Conservation (phyloP, 2,797 vertebrate genomes). For the Hylomyscus alleni region DNA sequence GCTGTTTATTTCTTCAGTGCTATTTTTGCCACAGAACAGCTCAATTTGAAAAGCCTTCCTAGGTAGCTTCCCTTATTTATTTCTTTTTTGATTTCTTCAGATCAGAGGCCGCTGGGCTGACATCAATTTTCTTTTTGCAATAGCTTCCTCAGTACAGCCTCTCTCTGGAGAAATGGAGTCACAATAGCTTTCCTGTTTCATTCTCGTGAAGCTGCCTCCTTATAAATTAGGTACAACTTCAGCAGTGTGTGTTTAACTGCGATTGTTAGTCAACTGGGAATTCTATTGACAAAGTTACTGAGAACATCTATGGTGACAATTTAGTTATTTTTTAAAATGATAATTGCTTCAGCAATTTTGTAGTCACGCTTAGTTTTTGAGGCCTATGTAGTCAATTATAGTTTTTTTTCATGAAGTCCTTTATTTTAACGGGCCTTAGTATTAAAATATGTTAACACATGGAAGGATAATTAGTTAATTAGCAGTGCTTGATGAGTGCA, state of each 20-base stretch:
- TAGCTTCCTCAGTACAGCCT: conserved; percentile 33
- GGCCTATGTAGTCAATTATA: conserved; percentile 33
- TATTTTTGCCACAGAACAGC: conserved; percentile 41
- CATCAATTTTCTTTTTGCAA: conserved; percentile 69
- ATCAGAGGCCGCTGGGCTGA: conserved; percentile 52
- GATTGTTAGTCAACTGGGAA: conserved; percentile 71
- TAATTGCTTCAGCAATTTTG: conserved; percentile 71
- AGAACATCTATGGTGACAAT: conserved; percentile 58
- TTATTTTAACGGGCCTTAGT: conserved; percentile 12
- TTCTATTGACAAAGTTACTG: conserved; percentile 65
- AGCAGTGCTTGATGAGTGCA: conserved; percentile 42
- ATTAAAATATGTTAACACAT: conserved; percentile 62
- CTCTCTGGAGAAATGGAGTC: conserved; percentile 72
- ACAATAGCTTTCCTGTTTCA: conserved; percentile 27
- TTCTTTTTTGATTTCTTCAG: conserved; percentile 41
- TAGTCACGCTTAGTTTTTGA: conserved; percentile 13
- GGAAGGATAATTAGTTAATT: conserved; percentile 66
- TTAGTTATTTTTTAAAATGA: conserved; percentile 39
- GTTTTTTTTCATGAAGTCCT: neutral
- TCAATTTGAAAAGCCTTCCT: conserved; percentile 8
- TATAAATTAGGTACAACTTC: conserved; percentile 74
- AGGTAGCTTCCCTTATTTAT: neutral
- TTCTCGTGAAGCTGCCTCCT: conserved; percentile 56
- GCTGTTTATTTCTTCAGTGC: neutral
- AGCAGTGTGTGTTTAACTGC: conserved; percentile 59